Evolutionary conservation across 2,888 invertebrate species (phyloP).

Genomic region (Andrena marginata): DNA sequence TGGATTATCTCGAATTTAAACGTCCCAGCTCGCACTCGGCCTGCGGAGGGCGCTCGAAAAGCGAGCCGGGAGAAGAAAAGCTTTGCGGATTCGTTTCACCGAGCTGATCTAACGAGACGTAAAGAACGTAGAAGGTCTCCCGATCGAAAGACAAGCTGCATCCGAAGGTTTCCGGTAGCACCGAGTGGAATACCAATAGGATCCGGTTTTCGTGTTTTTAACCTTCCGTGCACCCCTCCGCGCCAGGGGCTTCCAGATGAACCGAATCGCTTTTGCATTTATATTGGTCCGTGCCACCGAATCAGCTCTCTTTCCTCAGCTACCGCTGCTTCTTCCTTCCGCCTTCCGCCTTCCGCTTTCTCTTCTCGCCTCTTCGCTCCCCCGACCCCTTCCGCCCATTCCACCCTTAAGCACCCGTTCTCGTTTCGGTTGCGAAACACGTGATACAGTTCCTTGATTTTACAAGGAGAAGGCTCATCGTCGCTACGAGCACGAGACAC

Average conservation of each 20-base stretch:
- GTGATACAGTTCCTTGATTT: slow-evolving; percentile 41
- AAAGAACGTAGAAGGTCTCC: neutral
- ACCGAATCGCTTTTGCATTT: slow-evolving; percentile 77
- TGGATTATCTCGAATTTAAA: slow-evolving; percentile 30
- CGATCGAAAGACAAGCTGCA: slow-evolving; percentile 37
- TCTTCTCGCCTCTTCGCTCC: neutral
- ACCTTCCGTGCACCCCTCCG: slow-evolving; percentile 31
- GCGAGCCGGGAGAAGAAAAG: neutral
- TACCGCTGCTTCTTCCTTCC: slow-evolving; percentile 3
- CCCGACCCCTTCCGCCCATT: neutral
- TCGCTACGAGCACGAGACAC: slow-evolving; percentile 4
- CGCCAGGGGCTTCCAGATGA: slow-evolving; percentile 42
- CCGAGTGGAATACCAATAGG: slow-evolving; percentile 82
- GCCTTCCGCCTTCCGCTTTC: slow-evolving; percentile 10
- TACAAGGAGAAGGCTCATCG: slow-evolving; percentile 31
- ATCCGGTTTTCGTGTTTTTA: slow-evolving; percentile 65
- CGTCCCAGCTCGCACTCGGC: neutral
- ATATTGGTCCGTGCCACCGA: slow-evolving; percentile 72
- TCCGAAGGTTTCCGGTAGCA: slow-evolving; percentile 74
- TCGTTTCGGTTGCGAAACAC: slow-evolving; percentile 47
- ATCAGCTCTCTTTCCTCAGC: slow-evolving; percentile 24
- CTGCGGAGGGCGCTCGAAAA: neutral
- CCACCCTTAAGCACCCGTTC: neutral
- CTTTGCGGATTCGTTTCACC: neutral
- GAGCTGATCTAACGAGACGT: slow-evolving; percentile 28